Conservation (phyloP, 1,140 invertebrate genomes). For the Drosophila murphyi region DNA sequence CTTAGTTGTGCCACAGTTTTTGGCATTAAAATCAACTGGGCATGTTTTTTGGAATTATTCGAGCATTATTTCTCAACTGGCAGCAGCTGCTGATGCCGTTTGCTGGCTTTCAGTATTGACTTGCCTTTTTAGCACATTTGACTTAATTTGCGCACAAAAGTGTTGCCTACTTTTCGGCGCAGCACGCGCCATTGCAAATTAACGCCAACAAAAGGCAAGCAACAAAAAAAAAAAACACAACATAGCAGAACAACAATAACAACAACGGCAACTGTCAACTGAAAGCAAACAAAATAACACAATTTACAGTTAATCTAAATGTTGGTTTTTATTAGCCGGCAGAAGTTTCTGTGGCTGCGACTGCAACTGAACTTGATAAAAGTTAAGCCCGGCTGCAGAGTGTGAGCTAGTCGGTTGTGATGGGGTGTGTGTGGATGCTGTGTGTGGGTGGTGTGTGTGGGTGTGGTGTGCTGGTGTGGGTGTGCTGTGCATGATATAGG, state of each 20-base stretch:
- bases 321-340: constrained; percentile 79
- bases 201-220: constrained; percentile 34
- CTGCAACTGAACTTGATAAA: constrained; percentile 79
- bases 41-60: constrained; percentile 76
- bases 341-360: constrained; percentile 76
- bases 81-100: constrained; percentile 46
- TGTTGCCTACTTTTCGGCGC: constrained; percentile 74
- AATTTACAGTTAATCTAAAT: constrained; percentile 83
- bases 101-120: constrained; percentile 42
- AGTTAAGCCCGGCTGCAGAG: constrained; percentile 57
- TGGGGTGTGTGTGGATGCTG: background rate
- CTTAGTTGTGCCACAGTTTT: constrained; percentile 23
- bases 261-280: constrained; percentile 58
- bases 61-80: constrained; percentile 71
- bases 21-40: constrained; percentile 61
- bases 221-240: constrained; percentile 1
- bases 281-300: constrained; percentile 76
- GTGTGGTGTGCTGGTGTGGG: no score
- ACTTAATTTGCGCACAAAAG: constrained; percentile 65
- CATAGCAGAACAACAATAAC: constrained; percentile 13
- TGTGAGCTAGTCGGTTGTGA: background rate
- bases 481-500: constrained; percentile 65
- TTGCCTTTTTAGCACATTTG: constrained; percentile 58
- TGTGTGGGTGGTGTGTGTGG: constrained; percentile 10
- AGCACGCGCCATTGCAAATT: constrained; percentile 67